These are phyloP conservation scores for Cyphomyrus discorhynchus DNA, from an alignment of 2,113 vertebrate species.

Conservation along the genomic window DNA sequence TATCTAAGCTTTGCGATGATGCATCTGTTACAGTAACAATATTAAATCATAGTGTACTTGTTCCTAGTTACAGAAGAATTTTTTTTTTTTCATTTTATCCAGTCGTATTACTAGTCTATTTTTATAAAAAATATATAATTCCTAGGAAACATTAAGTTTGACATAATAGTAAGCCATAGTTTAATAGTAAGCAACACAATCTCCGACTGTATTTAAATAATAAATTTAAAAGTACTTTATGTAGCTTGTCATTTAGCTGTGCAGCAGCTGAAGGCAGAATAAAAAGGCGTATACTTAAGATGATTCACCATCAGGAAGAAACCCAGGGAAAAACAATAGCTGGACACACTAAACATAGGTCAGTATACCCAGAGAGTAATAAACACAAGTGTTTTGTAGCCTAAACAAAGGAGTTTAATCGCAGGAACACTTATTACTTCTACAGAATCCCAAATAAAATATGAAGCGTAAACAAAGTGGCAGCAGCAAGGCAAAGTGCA, in stretches of 20 bases:
- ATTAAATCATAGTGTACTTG: background rate
- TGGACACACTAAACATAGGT: background rate
- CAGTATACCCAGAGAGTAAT: background rate
- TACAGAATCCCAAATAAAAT: background rate
- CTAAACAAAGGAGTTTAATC: background rate
- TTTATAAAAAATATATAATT: background rate
- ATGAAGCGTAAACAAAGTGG: background rate
- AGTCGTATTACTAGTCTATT: background rate
- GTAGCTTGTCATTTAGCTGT: background rate
- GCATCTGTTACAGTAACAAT: background rate
- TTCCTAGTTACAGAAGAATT: background rate
- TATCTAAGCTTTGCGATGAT: background rate
- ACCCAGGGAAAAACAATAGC: background rate
- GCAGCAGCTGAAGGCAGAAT: background rate
- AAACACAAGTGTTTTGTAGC: background rate
- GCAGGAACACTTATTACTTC: constrained; percentile 1
- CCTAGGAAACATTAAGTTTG: background rate
- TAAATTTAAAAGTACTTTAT: background rate
- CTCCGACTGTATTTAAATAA: background rate
- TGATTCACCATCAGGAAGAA: background rate
- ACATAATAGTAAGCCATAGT: background rate
- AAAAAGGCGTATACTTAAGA: background rate
- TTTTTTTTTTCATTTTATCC: background rate
- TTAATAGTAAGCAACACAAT: background rate
- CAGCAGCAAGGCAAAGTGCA: background rate